Percentiles rank a stretch among this genome's conserved stretches.
phyloP scores from a whole-genome alignment of 2,797 vertebrate genomes.

The Sitta carolinensis region DNA sequence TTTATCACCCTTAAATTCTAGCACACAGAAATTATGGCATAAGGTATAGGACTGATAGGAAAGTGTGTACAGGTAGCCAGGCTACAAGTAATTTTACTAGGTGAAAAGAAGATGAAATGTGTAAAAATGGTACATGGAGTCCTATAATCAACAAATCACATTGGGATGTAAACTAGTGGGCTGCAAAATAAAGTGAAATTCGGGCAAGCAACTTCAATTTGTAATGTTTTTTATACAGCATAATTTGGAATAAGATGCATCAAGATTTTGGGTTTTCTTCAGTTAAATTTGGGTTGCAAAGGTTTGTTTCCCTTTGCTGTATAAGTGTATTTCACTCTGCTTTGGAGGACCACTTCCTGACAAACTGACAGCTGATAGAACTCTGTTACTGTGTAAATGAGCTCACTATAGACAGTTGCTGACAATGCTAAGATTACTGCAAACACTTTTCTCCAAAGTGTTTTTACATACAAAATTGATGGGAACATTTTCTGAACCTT shows the following conservation, averaged over 20 bases:
- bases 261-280: neutral
- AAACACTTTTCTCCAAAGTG: neutral
- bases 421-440: neutral
- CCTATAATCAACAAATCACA: neutral
- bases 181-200: neutral
- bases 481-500: conserved; percentile 9
- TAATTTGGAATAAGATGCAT: neutral
- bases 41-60: neutral
- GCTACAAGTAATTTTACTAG: neutral
- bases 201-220: neutral
- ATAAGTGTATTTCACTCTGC: neutral
- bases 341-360: neutral
- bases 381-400: neutral
- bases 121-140: neutral
- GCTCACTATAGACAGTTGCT: neutral
- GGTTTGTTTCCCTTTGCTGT: neutral
- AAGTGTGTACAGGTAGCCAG: neutral
- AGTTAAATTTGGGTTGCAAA: neutral
- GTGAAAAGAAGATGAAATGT: neutral
- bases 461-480: neutral
- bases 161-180: neutral
- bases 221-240: neutral
- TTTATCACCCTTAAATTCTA: neutral
- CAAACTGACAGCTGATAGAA: neutral
- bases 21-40: neutral